Conservation (phyloP, 2,888 invertebrate genomes). For the Oligia fasciuncula region DNA sequence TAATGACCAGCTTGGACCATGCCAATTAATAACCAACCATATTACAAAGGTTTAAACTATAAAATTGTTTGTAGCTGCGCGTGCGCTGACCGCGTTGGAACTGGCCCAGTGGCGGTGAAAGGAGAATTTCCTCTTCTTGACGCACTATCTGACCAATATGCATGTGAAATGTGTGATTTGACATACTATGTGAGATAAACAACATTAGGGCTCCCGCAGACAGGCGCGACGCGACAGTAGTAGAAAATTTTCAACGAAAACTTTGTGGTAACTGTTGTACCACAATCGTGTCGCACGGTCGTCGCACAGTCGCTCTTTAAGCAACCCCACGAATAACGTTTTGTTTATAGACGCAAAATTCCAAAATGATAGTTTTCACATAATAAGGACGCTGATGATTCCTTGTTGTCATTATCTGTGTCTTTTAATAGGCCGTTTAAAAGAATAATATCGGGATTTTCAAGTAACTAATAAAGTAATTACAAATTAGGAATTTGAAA, state of each 20-base stretch:
- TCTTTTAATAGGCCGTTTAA: not conserved
- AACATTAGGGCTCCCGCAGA: conserved; percentile 14
- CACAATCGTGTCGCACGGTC: not conserved
- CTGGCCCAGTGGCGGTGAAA: conserved; percentile 71
- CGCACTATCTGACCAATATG: conserved; percentile 49
- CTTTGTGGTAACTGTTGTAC: not conserved
- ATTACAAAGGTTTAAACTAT: not conserved
- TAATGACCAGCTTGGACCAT: conserved; percentile 44
- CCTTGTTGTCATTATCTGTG: not conserved
- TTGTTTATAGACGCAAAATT: not conserved
- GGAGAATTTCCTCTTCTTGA: conserved; percentile 68
- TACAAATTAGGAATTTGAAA: not conserved
- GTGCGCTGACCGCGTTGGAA: conserved; percentile 68
- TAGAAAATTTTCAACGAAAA: not conserved
- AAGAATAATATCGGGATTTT: not conserved
- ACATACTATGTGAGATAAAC: conserved; percentile 51
- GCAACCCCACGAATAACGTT: not conserved
- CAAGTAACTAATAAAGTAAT: not conserved
- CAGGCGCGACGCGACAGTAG: not conserved
- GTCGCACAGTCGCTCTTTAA: no score
- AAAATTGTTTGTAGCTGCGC: conserved; percentile 23
- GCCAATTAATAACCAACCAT: conserved; percentile 29
- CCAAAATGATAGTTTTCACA: not conserved
- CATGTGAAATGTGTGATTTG: conserved; percentile 49
- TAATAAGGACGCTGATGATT: not conserved